Evolutionary conservation across 2,113 vertebrate species (phyloP).

Genomic region (Asarcornis scutulata): DNA sequence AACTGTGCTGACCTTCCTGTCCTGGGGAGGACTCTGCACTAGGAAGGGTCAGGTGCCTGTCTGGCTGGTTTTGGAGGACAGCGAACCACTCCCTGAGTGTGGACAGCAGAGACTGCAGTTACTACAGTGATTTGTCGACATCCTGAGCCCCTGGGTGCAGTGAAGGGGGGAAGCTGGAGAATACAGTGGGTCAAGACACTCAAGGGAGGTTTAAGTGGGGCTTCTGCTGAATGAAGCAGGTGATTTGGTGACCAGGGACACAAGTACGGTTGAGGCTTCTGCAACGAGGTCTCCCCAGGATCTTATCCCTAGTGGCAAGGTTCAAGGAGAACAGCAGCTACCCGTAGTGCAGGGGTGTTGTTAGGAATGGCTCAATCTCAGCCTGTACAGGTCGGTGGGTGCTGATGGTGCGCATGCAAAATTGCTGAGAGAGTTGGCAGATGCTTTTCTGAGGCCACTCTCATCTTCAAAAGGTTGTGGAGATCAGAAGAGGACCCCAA

Average conservation of each 20-base stretch:
- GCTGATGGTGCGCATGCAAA: neutral
- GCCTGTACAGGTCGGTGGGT: fast-evolving
- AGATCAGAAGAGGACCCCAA: neutral
- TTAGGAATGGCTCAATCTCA: neutral
- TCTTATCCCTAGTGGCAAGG: neutral
- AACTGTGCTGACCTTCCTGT: neutral
- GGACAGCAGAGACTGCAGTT: neutral
- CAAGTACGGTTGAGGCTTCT: neutral
- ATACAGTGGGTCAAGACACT: neutral
- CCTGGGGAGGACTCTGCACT: neutral
- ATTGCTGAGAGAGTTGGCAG: neutral
- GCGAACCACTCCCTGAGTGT: neutral
- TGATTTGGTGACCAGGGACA: neutral
- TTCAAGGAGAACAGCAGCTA: neutral
- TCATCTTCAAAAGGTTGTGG: neutral
- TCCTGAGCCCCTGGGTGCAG: neutral
- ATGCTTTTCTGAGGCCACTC: neutral
- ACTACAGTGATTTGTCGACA: neutral
- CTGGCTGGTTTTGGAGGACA: neutral
- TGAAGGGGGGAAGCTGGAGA: neutral
- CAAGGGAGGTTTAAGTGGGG: neutral
- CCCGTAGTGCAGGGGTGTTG: neutral
- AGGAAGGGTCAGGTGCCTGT: neutral
- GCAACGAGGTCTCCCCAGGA: neutral
- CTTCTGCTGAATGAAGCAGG: neutral